These are phyloP conservation scores for Lamprologus ornatipinnis DNA, from an alignment of 2,113 vertebrate genomes.

Conservation along the genomic window DNA sequence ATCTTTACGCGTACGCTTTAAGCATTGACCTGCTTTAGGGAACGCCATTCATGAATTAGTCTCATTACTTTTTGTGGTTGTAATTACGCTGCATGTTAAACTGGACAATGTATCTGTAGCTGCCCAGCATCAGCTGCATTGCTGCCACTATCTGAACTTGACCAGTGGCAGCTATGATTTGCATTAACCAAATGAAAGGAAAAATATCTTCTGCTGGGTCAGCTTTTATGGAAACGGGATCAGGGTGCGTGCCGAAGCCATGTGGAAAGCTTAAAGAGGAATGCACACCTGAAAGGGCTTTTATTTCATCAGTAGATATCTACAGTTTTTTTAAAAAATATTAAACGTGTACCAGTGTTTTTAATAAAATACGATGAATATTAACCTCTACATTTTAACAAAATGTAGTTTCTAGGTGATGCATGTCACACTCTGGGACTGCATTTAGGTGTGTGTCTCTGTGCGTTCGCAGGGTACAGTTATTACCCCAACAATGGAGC, in stretches of 20 bases:
- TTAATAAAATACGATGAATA: background rate
- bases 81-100: background rate
- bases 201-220: background rate
- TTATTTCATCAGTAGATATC: background rate
- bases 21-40: background rate
- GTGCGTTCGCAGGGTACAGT: slow-evolving; percentile 76
- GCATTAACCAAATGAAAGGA: background rate
- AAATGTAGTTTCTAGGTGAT: background rate
- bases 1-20: background rate
- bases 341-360: background rate
- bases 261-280: background rate
- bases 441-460: background rate
- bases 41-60: background rate
- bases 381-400: background rate
- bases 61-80: background rate
- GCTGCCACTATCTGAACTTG: background rate
- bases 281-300: background rate
- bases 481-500: slow-evolving; percentile 84
- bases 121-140: background rate
- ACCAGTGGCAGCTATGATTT: background rate
- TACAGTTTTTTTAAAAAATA: background rate
- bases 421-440: background rate
- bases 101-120: background rate
- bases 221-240: background rate
- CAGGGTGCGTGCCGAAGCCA: background rate